phyloP scores from a whole-genome alignment of 2,113 vertebrate genomes.

The Asarcornis scutulata region DNA sequence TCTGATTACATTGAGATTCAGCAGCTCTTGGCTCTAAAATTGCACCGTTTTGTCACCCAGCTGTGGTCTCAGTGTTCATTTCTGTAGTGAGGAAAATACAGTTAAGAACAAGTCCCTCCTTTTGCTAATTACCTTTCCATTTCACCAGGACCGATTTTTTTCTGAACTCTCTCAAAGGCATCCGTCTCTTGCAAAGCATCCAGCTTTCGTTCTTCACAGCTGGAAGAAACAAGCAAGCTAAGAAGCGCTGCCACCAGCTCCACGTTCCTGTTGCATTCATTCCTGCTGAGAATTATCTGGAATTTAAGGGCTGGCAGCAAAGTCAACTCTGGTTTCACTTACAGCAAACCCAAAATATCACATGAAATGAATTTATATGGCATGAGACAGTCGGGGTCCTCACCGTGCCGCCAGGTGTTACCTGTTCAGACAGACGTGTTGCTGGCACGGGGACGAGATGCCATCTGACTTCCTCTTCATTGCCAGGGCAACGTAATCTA shows the following conservation, averaged over 20 bases:
- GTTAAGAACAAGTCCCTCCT: neutral
- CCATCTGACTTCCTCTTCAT: slow-evolving; percentile 62
- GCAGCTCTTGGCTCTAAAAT: neutral
- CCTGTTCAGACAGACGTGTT: slow-evolving; percentile 49
- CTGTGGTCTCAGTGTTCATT: neutral
- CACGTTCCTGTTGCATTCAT: neutral
- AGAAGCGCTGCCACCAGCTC: neutral
- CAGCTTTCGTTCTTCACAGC: slow-evolving; percentile 2
- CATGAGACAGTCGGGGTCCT: neutral
- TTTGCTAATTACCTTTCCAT: slow-evolving; percentile 56
- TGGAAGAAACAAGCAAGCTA: slow-evolving; percentile 31
- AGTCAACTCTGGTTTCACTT: neutral
- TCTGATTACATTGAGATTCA: neutral
- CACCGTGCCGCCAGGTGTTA: neutral
- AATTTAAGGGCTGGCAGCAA: neutral
- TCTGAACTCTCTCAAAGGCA: neutral
- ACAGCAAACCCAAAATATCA: neutral
- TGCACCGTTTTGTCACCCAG: neutral
- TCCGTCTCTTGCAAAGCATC: neutral
- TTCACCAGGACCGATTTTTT: neutral
- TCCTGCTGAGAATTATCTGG: neutral
- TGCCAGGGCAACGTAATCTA: slow-evolving; percentile 17
- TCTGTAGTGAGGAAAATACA: neutral
- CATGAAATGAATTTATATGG: accelerated
- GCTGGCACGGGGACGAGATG: slow-evolving; percentile 9